Conservation (phyloP, 30 jellyfish, hydroid and myxozoan genomes). For the Aurelia sp. region DNA sequence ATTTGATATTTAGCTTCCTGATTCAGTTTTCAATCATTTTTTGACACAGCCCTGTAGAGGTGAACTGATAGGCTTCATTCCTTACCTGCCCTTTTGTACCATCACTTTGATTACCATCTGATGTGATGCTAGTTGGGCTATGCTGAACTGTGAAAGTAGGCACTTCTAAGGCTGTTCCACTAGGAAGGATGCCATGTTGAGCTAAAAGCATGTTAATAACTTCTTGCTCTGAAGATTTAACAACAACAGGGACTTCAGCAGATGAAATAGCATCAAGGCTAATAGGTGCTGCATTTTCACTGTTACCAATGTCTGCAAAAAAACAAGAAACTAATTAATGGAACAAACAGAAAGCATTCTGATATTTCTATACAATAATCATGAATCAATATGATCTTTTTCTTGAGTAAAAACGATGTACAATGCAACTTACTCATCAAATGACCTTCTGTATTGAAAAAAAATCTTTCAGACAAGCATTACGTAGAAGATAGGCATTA, state of each 20-base stretch:
- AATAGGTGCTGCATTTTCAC: slow-evolving; percentile 52
- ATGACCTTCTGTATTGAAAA: too few species aligned
- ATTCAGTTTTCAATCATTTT: too few species aligned
- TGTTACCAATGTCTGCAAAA: slow-evolving; percentile 1
- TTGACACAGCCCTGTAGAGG: too few species aligned
- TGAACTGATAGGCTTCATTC: too few species aligned
- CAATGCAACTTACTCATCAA: too few species aligned
- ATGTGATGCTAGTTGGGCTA: slow-evolving; percentile 23
- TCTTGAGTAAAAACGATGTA: too few species aligned
- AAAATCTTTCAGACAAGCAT: too few species aligned
- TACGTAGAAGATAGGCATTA: too few species aligned
- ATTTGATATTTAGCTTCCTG: too few species aligned
- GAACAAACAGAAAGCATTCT: too few species aligned
- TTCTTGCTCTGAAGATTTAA: slow-evolving; percentile 41
- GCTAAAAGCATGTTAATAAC: slow-evolving; percentile 65
- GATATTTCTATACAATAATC: too few species aligned
- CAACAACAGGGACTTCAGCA: slow-evolving; percentile 9
- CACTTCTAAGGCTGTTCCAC: slow-evolving; percentile 33
- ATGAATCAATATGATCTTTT: too few species aligned
- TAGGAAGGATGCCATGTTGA: slow-evolving; percentile 60
- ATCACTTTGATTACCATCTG: slow-evolving; percentile 6
- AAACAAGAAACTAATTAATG: neutral
- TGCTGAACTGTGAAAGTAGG: slow-evolving; percentile 39
- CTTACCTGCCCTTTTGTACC: slow-evolving; percentile 33
- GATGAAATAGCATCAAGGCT: slow-evolving; percentile 58